Evolutionary conservation across 2,888 invertebrate species (phyloP).

Genomic region (Neelides folsomi): DNA sequence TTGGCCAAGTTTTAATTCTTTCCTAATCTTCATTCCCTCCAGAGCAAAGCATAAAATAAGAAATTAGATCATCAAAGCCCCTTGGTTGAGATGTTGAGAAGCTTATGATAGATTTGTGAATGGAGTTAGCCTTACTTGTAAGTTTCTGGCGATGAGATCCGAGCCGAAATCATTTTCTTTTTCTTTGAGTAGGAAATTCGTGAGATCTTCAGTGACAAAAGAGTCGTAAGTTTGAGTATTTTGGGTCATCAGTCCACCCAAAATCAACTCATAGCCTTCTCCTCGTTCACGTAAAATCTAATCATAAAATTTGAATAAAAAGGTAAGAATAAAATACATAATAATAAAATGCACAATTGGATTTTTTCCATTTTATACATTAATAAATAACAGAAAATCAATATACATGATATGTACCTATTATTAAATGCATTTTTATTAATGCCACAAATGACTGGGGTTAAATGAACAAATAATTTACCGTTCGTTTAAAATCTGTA

Average conservation of each 20-base stretch:
- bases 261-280: slow-evolving; percentile 25
- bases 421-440: too few species aligned
- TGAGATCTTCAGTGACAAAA: slow-evolving; percentile 22
- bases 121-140: slow-evolving; percentile 7
- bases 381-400: too few species aligned
- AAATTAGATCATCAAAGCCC: background rate
- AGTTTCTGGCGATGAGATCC: slow-evolving; percentile 22
- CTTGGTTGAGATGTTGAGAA: background rate
- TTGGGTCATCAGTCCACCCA: slow-evolving; percentile 28
- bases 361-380: too few species aligned
- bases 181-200: slow-evolving; percentile 20
- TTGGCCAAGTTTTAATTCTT: background rate
- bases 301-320: background rate
- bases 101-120: background rate
- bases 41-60: background rate
- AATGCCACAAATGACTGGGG: too few species aligned
- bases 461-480: too few species aligned
- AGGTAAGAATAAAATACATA: too few species aligned
- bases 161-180: slow-evolving; percentile 20
- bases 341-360: too few species aligned
- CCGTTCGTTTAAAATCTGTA: too few species aligned
- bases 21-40: background rate
- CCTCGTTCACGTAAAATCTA: slow-evolving; percentile 17
- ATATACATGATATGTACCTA: too few species aligned
- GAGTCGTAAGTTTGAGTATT: slow-evolving; percentile 29